Base-by-base conservation (phyloP, 2,888 invertebrate genomes). In the Cremastobaeus sp. region DNA sequence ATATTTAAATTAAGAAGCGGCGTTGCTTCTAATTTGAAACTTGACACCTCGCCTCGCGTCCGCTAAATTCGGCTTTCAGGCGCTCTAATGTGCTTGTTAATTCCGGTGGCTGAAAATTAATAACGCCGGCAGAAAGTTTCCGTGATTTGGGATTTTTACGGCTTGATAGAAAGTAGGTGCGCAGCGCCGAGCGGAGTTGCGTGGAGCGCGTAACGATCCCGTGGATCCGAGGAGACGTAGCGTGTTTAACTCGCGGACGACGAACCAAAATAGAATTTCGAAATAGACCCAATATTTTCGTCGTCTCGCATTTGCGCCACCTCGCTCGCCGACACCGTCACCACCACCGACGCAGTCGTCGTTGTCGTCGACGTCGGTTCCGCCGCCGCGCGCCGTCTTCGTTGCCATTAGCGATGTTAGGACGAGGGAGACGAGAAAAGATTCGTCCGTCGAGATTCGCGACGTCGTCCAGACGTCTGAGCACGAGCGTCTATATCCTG, bases 211-310 rank as follows among this genome's bases (percentile, higher is more conserved):
- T 71, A 71, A 71, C 64, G 54, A 71, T 65, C 60, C 48, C 65
- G 76, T 68, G 65, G 71, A 59, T 74, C 54, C 55, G 68, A 59
- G 74, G 74, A 74, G 73, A 70, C 66, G 65, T 41, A 39, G 74
- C 69, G 59, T 70, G 70, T 74, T 74, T 74, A 77, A 77, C 80
- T 79, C 80, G 82, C 83, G 83, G 82, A 84, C 85, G 86, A 79
- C 83, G 81, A 76, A 83, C 86, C 82, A 79, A 86, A 87, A 87
- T 87, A 87, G 86, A 87, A 87, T 87, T 87, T 87, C 85, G 86
- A 87, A 87, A 87, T 87, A 87, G 86, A 86, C 82, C 86, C 84
- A 87, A 87, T 87, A 87, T 87, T 87, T 87, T 87, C 86, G 87
- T 87, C 87, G 86, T 83, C 86, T 83, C 85, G 84, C 86, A 80